Conservation (phyloP, 2,888 invertebrate genomes). For the Atethmia centrago region DNA sequence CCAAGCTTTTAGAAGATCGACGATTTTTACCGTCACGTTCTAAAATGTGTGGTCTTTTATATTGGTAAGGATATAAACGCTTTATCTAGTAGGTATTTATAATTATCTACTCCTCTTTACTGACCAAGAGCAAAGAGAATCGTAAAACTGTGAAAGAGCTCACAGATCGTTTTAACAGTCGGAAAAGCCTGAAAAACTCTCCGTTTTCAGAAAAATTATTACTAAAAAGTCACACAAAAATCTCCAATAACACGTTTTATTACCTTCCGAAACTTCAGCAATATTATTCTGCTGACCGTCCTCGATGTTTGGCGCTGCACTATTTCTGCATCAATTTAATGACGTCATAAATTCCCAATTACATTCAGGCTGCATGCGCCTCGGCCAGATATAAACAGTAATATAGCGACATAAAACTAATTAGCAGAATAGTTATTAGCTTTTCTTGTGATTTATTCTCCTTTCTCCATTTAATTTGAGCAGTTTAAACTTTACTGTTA, state of each 20-base stretch:
- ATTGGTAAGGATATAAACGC: background rate
- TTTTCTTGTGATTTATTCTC: constrained; percentile 62
- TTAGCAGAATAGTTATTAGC: constrained; percentile 67
- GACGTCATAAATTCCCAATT: constrained; percentile 87
- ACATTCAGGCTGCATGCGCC: constrained; percentile 75
- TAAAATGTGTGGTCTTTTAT: too few species aligned
- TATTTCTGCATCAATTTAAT: constrained; percentile 88
- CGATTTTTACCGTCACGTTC: background rate
- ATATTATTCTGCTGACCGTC: constrained; percentile 69
- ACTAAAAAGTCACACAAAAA: constrained; percentile 28
- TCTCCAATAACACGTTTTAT: constrained; percentile 8
- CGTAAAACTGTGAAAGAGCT: background rate
- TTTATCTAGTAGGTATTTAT: background rate
- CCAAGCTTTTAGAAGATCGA: too few species aligned
- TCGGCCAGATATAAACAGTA: constrained; percentile 69
- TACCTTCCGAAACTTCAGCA: background rate
- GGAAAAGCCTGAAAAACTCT: background rate
- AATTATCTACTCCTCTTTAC: too few species aligned
- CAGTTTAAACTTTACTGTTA: constrained; percentile 22
- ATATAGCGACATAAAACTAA: constrained; percentile 66
- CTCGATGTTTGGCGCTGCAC: constrained; percentile 77
- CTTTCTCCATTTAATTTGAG: constrained; percentile 45
- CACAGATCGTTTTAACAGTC: background rate
- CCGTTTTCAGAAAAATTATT: constrained; percentile 10
- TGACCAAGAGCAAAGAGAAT: background rate